phyloP scores from a whole-genome alignment of 2,113 vertebrate genomes.

The Menidia beryllina region DNA sequence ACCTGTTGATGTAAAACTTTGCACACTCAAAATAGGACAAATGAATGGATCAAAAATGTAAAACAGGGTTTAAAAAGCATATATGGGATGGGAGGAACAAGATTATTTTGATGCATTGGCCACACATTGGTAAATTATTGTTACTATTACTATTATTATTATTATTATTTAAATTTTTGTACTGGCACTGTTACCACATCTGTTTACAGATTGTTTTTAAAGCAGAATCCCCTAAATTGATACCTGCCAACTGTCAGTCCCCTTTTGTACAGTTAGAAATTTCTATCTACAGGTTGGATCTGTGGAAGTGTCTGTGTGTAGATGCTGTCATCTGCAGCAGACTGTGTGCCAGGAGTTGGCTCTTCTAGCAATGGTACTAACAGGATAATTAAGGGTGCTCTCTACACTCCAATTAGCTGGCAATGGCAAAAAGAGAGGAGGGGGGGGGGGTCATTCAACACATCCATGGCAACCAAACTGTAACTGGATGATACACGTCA shows the following conservation, averaged over 20 bases:
- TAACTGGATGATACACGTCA: slow-evolving; percentile 46
- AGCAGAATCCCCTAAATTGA: slow-evolving; percentile 7
- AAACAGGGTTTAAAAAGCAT: no score
- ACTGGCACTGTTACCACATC: no score
- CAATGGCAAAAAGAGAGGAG: slow-evolving; percentile 37
- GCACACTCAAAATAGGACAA: no score
- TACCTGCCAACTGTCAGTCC: slow-evolving; percentile 19
- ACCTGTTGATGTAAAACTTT: no score
- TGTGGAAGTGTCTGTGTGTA: slow-evolving; percentile 30
- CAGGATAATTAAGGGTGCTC: slow-evolving; percentile 68
- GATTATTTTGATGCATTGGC: no score
- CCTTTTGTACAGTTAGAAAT: slow-evolving; percentile 6
- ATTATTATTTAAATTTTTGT: no score
- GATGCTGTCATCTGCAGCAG: slow-evolving; percentile 43
- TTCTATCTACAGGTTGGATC: slow-evolving; percentile 18
- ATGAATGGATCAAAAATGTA: no score
- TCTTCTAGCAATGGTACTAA: slow-evolving; percentile 61
- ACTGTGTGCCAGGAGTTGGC: slow-evolving; percentile 46
- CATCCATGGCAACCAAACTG: slow-evolving; percentile 39
- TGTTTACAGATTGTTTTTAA: slow-evolving; percentile 3
- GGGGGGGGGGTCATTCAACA: slow-evolving; percentile 28
- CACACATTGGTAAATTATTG: no score
- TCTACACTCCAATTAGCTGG: slow-evolving; percentile 75
- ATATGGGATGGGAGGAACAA: no score
- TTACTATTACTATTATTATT: no score